phyloP scores from a whole-genome alignment of 2,888 invertebrate species.

The Lottia gigantea region DNA sequence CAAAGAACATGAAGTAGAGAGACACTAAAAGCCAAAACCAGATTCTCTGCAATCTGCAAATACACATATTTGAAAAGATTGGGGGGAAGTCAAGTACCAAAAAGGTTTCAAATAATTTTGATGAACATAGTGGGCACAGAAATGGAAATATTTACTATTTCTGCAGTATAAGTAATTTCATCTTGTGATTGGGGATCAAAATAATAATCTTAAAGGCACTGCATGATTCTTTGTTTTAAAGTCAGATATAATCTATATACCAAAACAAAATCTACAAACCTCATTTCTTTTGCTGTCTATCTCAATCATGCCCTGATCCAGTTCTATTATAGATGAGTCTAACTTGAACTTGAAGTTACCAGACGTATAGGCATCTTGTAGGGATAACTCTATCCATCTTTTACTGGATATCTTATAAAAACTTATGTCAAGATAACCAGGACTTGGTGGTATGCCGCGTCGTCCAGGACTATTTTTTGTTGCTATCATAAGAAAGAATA shows the following conservation, averaged over 20 bases:
- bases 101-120: no score
- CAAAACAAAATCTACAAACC: no score
- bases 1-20: constrained; percentile 70
- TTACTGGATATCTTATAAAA: constrained; percentile 50
- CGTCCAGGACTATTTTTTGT: constrained; percentile 42
- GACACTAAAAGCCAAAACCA: constrained; percentile 69
- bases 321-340: constrained; percentile 48
- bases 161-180: no score
- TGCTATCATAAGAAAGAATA: constrained; percentile 32
- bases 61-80: no score
- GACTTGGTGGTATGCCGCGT: constrained; percentile 54
- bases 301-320: constrained; percentile 55
- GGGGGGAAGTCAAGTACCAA: no score
- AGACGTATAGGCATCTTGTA: constrained; percentile 43
- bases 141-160: no score
- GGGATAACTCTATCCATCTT: constrained; percentile 42
- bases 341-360: constrained; percentile 48
- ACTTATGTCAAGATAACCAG: constrained; percentile 57
- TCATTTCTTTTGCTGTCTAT: constrained; percentile 44
- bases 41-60: constrained; percentile 62
- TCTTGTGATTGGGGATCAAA: no score
- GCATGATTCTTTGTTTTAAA: no score
- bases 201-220: no score
- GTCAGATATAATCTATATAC: no score
- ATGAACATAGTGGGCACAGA: no score